A percentile compares a stretch with the other conserved stretches of the same genome.
Conservation (phyloP, 2,113 vertebrate genomes). For the Myrmophylax atrothorax region DNA sequence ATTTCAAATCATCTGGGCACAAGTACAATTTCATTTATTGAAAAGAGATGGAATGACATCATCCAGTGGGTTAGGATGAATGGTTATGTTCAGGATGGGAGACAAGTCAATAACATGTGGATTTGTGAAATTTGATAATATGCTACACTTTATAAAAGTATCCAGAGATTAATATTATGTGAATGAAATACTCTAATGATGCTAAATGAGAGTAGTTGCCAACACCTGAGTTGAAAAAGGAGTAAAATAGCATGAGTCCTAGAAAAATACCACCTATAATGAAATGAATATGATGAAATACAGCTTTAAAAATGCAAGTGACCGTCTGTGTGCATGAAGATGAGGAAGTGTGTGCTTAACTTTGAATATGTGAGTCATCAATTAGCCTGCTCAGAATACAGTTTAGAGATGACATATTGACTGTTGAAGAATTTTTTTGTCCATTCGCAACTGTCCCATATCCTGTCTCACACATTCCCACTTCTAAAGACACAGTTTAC, state of each 20-base stretch:
- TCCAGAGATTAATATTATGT: neutral
- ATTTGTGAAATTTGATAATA: neutral
- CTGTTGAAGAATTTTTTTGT: neutral
- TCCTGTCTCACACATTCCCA: neutral
- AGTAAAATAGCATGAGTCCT: neutral
- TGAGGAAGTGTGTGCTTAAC: neutral
- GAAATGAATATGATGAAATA: neutral
- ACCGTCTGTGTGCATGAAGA: neutral
- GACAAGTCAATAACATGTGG: neutral
- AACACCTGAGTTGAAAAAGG: neutral
- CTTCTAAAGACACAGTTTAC: neutral
- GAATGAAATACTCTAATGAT: neutral
- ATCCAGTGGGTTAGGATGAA: neutral
- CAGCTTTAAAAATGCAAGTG: neutral
- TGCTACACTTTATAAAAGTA: neutral
- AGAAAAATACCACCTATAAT: neutral
- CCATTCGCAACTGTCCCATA: neutral
- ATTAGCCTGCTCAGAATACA: neutral
- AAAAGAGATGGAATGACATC: neutral
- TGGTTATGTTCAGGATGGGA: neutral
- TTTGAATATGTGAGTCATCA: neutral
- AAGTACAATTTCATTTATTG: neutral
- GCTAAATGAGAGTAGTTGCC: neutral
- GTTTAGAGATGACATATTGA: neutral
- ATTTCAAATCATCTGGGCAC: neutral